These are phyloP conservation scores for Dendrolimus punctatus DNA, from an alignment of 1,140 invertebrate species.

Conservation along the genomic window DNA sequence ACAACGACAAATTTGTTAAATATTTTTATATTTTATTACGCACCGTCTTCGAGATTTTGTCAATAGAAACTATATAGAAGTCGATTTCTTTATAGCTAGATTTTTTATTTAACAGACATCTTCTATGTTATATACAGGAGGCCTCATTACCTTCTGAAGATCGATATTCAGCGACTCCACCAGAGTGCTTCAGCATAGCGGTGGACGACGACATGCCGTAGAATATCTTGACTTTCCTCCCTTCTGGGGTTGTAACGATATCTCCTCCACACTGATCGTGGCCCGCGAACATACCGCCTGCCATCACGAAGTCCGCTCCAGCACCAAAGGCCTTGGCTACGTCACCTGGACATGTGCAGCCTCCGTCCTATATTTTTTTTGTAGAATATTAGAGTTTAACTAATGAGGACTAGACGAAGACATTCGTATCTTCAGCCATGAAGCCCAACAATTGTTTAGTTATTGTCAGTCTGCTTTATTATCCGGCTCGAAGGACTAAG, in stretches of 20 bases:
- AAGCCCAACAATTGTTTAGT: too few relatives aligned
- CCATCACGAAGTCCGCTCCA: conserved; percentile 97
- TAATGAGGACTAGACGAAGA: too few relatives aligned
- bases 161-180: conserved; percentile 88
- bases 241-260: conserved; percentile 84
- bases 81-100: too few relatives aligned
- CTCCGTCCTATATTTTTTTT: conserved; percentile 83
- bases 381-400: neutral
- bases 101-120: neutral
- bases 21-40: too few relatives aligned
- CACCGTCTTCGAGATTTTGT: too few relatives aligned
- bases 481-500: too few relatives aligned
- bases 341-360: conserved; percentile 94
- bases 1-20: too few relatives aligned
- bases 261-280: conserved; percentile 95
- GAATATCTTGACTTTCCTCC: conserved; percentile 91
- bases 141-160: conserved; percentile 85
- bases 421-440: too few relatives aligned
- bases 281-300: conserved; percentile 93
- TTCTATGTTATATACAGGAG: neutral
- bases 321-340: conserved; percentile 97
- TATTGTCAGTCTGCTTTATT: too few relatives aligned
- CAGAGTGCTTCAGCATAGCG: conserved; percentile 94
- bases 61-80: too few relatives aligned
- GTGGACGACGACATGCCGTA: conserved; percentile 96